These are phyloP conservation scores for Ophion obscuratus DNA, from an alignment of 2,888 invertebrate genomes.

Conservation along the genomic window DNA sequence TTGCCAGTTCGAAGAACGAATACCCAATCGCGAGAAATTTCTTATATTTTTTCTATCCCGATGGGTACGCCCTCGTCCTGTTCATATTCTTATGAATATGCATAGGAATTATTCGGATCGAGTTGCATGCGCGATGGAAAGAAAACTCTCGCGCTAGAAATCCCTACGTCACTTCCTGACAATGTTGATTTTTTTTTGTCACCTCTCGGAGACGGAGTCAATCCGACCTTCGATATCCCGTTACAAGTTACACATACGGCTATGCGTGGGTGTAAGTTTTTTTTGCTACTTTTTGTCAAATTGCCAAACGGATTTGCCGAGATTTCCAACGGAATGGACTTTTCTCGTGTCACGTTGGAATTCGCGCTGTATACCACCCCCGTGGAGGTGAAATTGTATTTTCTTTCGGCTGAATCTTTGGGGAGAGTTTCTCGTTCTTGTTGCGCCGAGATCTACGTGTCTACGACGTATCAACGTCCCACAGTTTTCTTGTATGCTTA, in stretches of 20 bases:
- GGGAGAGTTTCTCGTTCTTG: constrained; percentile 24
- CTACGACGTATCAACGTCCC: constrained; percentile 44
- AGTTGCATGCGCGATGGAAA: background rate
- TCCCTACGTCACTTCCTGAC: too few species aligned
- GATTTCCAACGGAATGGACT: background rate
- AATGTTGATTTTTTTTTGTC: background rate
- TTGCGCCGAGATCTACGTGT: constrained; percentile 19
- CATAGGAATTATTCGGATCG: background rate
- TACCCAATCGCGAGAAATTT: constrained; percentile 18
- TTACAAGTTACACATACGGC: background rate
- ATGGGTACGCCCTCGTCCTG: background rate
- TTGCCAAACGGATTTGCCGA: background rate
- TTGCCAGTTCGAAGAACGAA: constrained; percentile 31
- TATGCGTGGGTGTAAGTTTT: too few species aligned
- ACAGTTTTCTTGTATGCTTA: background rate
- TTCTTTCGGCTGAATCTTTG: constrained; percentile 26
- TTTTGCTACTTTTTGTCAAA: background rate
- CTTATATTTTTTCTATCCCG: background rate
- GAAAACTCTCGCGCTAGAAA: background rate
- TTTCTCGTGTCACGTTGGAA: background rate
- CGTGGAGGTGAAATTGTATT: constrained; percentile 36
- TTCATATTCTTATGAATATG: background rate
- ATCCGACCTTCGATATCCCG: background rate
- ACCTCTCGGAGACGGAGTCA: background rate
- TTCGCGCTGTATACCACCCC: background rate